Evolutionary conservation across 2,888 invertebrate genomes (phyloP).

Genomic region (Nycteola revayana): DNA sequence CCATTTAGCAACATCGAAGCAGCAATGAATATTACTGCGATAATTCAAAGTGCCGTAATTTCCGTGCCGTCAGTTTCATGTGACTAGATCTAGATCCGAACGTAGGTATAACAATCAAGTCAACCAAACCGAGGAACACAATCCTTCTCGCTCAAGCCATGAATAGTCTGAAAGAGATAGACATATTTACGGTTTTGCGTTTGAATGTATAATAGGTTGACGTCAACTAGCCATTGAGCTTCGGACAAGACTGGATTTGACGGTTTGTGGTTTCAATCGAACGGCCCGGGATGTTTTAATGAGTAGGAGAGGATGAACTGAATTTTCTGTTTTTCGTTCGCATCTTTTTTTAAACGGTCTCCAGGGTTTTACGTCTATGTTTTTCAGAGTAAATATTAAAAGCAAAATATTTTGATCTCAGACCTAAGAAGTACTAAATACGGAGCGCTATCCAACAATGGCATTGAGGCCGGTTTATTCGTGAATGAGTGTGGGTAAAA

Average conservation of each 20-base stretch:
- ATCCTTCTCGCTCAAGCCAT: constrained; percentile 6
- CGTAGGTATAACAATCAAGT: constrained; percentile 31
- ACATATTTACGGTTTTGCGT: constrained; percentile 21
- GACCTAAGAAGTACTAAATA: no score
- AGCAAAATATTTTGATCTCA: no score
- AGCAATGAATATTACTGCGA: constrained; percentile 40
- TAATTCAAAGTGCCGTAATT: constrained; percentile 45
- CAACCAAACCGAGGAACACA: constrained; percentile 13
- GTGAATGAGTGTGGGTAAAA: no score
- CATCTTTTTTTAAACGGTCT: no score
- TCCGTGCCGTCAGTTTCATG: constrained; percentile 45
- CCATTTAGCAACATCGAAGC: constrained; percentile 30
- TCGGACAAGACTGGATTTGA: constrained; percentile 40
- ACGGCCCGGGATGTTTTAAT: constrained; percentile 32
- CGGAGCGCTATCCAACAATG: no score
- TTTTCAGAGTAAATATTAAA: no score
- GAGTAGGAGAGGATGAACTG: constrained; percentile 12
- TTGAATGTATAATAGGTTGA: constrained; percentile 23
- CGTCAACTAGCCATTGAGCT: constrained; percentile 33
- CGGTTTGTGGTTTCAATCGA: constrained; percentile 36
- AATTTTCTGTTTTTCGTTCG: no score
- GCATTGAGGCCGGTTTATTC: no score
- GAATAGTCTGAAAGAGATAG: constrained; percentile 19
- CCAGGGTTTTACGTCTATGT: no score
- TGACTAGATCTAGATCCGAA: constrained; percentile 35